Conservation (phyloP, 2,113 vertebrate species). For the Oncorhynchus keta region DNA sequence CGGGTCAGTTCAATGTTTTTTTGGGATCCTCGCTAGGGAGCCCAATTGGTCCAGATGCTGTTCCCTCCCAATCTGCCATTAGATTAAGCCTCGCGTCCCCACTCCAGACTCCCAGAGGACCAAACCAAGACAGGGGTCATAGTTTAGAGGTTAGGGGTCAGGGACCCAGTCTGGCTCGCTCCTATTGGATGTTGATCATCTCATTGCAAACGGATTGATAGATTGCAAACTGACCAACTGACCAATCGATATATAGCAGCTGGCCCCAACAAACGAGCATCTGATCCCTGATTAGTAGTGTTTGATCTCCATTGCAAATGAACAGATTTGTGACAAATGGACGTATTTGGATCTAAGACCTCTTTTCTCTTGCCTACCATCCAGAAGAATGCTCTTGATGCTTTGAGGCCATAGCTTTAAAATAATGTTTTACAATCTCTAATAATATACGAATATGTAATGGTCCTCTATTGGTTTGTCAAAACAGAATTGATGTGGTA, state of each 20-base stretch:
- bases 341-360: too few relatives aligned
- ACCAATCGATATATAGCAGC: background rate
- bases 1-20: slow-evolving; percentile 29
- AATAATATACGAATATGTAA: too few relatives aligned
- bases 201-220: slow-evolving; percentile 46
- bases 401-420: too few relatives aligned
- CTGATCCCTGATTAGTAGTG: background rate
- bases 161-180: slow-evolving; percentile 41
- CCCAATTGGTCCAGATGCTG: slow-evolving; percentile 35
- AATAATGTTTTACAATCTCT: too few relatives aligned
- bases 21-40: slow-evolving; percentile 36
- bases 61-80: slow-evolving; percentile 29
- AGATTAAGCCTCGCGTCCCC: slow-evolving; percentile 51
- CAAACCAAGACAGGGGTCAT: slow-evolving; percentile 41
- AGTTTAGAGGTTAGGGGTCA: slow-evolving; percentile 34
- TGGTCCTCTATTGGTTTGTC: too few relatives aligned
- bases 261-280: background rate
- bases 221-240: slow-evolving; percentile 19
- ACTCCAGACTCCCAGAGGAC: slow-evolving; percentile 50
- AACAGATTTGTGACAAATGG: too few relatives aligned
- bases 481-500: too few relatives aligned
- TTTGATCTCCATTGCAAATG: too few relatives aligned
- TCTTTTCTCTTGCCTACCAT: too few relatives aligned
- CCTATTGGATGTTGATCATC: slow-evolving; percentile 50
- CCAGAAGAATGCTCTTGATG: too few relatives aligned